Evolutionary conservation across 2,888 invertebrate genomes (phyloP).

Genomic region (Bedellia somnulentella): DNA sequence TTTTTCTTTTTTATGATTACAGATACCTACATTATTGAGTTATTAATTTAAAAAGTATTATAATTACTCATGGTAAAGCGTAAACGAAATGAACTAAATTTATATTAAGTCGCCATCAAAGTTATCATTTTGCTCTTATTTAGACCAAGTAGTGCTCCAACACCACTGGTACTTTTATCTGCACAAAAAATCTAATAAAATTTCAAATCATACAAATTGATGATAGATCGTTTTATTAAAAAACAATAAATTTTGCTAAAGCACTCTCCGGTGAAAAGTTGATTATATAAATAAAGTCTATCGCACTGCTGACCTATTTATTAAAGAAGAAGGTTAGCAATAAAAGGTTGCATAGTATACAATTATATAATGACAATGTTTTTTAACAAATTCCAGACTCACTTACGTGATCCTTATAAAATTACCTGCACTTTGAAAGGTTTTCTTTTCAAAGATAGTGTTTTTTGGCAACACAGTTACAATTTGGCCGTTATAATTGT

Average conservation of each 20-base stretch:
- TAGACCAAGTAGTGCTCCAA: too few species aligned
- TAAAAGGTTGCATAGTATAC: too few species aligned
- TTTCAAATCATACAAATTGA: constrained; percentile 17
- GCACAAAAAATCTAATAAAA: constrained; percentile 12
- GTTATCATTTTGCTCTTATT: too few species aligned
- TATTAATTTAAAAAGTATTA: too few species aligned
- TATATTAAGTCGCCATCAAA: too few species aligned
- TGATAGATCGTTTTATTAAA: constrained; percentile 32
- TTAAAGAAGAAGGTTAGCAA: constrained; percentile 17
- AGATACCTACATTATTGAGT: too few species aligned
- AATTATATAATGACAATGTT: too few species aligned
- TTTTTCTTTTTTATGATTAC: too few species aligned
- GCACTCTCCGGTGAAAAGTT: constrained; percentile 32
- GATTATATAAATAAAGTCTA: constrained; percentile 33
- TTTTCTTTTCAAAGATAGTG: constrained; percentile 30
- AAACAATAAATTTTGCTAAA: constrained; percentile 44
- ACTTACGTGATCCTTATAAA: constrained; percentile 18
- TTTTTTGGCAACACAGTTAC: constrained; percentile 52
- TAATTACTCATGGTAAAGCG: too few species aligned
- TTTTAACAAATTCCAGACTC: background rate
- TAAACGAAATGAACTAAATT: too few species aligned
- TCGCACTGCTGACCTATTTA: constrained; percentile 48
- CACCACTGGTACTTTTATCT: too few species aligned
- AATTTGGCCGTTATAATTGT: constrained; percentile 61
- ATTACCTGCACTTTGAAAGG: constrained; percentile 50